Evolutionary conservation across 1,140 invertebrate genomes (phyloP).

Genomic region (Globodera rostochiensis): DNA sequence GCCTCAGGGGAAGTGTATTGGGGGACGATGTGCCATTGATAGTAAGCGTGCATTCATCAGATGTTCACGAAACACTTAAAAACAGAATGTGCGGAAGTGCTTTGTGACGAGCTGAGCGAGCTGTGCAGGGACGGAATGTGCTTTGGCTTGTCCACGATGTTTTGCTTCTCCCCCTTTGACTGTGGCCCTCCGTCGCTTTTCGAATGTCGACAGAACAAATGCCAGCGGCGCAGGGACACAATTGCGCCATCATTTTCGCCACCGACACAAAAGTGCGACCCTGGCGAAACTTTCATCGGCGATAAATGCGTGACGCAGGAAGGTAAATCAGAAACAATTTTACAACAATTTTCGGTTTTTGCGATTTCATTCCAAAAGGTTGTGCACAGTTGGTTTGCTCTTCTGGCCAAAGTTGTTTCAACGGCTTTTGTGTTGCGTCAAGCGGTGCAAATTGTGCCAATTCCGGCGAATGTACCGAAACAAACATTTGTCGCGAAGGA

Average conservation of each 20-base stretch:
- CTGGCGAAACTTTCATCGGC: constrained; percentile 36
- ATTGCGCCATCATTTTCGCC: constrained; percentile 1
- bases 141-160: constrained; percentile 44
- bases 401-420: constrained; percentile 50
- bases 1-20: constrained; percentile 56
- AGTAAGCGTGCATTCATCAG: constrained; percentile 42
- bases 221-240: constrained; percentile 35
- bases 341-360: constrained; percentile 29
- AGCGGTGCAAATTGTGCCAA: constrained; percentile 17
- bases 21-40: constrained; percentile 55
- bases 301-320: constrained; percentile 53
- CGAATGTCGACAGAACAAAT: constrained; percentile 52
- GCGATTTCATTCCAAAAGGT: constrained; percentile 35
- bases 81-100: constrained; percentile 53
- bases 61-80: neutral
- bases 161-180: constrained; percentile 60
- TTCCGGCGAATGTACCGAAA: constrained; percentile 36
- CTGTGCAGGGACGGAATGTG: constrained; percentile 59
- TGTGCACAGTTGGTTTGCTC: constrained; percentile 55
- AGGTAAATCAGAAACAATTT: constrained; percentile 30
- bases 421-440: constrained; percentile 53
- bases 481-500: constrained; percentile 34
- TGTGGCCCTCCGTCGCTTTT: constrained; percentile 52
- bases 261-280: constrained; percentile 40
- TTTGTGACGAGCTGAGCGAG: constrained; percentile 55